phyloP scores from a whole-genome alignment of 2,888 invertebrate genomes.

The Clivina fossor region DNA sequence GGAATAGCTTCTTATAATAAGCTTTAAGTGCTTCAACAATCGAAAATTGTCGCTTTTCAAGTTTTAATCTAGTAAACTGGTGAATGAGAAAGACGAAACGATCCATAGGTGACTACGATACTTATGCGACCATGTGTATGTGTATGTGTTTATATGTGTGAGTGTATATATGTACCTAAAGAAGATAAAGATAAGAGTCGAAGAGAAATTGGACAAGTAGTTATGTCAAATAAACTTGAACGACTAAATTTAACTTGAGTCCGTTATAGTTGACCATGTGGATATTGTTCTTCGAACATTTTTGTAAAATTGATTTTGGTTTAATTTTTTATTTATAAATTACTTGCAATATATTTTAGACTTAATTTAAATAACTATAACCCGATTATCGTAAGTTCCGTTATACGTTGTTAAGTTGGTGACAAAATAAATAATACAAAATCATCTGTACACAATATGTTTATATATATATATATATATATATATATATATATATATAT shows the following conservation, averaged over 20 bases:
- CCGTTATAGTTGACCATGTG: constrained; percentile 38
- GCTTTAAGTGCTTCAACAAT: constrained; percentile 24
- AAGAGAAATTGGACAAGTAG: constrained; percentile 44
- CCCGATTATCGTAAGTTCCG: too few relatives aligned
- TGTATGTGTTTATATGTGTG: too few relatives aligned
- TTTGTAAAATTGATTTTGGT: not conserved
- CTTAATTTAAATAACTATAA: too few relatives aligned
- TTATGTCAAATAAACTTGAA: constrained; percentile 46
- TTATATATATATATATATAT: too few relatives aligned
- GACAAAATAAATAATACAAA: too few relatives aligned
- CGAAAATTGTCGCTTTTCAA: constrained; percentile 23
- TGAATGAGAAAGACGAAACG: constrained; percentile 28
- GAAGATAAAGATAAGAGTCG: constrained; percentile 38
- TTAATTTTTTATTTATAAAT: too few relatives aligned
- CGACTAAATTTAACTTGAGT: constrained; percentile 44
- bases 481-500: too few relatives aligned
- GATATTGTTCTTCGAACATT: constrained; percentile 17
- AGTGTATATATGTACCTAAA: constrained; percentile 40
- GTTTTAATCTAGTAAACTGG: constrained; percentile 27
- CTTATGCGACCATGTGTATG: too few relatives aligned
- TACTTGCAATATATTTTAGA: too few relatives aligned
- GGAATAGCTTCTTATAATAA: constrained; percentile 26
- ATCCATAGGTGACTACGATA: too few relatives aligned
- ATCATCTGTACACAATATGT: too few relatives aligned
- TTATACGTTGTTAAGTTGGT: too few relatives aligned